A percentile compares a stretch with the other conserved stretches of the same genome.
These are phyloP conservation scores for Parnassius mnemosyne DNA, from an alignment of 2,888 invertebrate genomes.

Conservation along the genomic window DNA sequence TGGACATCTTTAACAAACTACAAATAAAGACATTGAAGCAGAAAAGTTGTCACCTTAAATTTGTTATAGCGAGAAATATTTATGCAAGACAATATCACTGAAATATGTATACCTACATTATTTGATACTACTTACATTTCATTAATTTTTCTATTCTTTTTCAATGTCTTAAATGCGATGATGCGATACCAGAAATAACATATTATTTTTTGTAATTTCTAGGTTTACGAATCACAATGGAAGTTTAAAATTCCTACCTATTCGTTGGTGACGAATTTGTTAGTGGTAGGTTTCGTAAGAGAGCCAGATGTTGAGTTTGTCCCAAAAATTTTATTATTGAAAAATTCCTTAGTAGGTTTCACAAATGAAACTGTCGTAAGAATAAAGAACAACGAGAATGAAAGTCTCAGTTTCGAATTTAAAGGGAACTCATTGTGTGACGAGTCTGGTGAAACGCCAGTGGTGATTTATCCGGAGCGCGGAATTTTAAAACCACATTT, in stretches of 20 bases:
- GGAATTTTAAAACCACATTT: slow-evolving; percentile 72
- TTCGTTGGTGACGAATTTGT: slow-evolving; percentile 75
- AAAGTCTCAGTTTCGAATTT: slow-evolving; percentile 74
- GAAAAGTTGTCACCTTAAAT: too few species aligned
- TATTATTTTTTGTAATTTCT: slow-evolving; percentile 20
- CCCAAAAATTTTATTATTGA: slow-evolving; percentile 80
- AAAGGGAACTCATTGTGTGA: slow-evolving; percentile 76
- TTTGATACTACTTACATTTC: too few species aligned
- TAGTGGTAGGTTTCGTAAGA: slow-evolving; percentile 82
- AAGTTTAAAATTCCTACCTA: slow-evolving; percentile 81
- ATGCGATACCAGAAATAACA: too few species aligned
- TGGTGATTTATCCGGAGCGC: slow-evolving; percentile 71
- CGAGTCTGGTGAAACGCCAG: slow-evolving; percentile 74
- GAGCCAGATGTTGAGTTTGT: slow-evolving; percentile 83
- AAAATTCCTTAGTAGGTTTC: slow-evolving; percentile 82
- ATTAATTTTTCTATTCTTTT: too few species aligned
- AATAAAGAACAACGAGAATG: slow-evolving; percentile 78
- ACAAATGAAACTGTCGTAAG: slow-evolving; percentile 61
- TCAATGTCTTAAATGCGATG: too few species aligned
- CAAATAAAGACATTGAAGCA: too few species aligned
- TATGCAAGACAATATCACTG: too few species aligned
- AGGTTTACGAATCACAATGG: slow-evolving; percentile 84
- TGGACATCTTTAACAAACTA: too few species aligned
- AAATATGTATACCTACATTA: too few species aligned
- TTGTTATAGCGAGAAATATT: too few species aligned